phyloP scores from a whole-genome alignment of 1,140 invertebrate genomes.

The Ostrea edulis region DNA sequence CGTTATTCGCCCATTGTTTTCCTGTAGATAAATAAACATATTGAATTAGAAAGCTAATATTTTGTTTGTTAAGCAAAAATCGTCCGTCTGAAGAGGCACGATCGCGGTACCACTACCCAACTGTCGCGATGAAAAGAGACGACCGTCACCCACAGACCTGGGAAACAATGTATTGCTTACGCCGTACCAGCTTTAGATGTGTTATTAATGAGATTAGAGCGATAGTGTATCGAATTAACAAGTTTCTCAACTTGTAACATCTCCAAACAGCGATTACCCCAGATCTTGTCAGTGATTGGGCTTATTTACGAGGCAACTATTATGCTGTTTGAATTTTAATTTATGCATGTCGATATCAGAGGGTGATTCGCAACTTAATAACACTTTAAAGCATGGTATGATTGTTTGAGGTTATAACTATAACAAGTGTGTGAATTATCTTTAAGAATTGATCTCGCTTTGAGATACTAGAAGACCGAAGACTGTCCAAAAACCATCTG shows the following conservation, averaged over 20 bases:
- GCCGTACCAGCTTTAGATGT: neutral
- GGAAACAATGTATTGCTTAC: neutral
- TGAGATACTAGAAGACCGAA: neutral
- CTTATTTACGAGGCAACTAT: constrained; percentile 20
- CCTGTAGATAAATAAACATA: constrained; percentile 20
- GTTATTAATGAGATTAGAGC: neutral
- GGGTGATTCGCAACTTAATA: neutral
- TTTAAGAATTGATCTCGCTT: neutral
- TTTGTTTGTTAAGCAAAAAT: constrained; percentile 13
- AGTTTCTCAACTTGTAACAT: constrained; percentile 29
- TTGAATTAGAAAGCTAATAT: constrained; percentile 32
- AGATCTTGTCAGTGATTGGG: constrained; percentile 18
- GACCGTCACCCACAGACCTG: neutral
- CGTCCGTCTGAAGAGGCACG: neutral
- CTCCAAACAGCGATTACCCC: neutral
- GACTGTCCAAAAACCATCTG: neutral
- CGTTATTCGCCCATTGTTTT: neutral
- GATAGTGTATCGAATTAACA: constrained; percentile 29
- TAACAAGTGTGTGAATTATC: constrained; percentile 4
- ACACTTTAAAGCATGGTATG: neutral
- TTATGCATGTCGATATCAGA: neutral
- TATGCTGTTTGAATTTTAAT: constrained; percentile 22
- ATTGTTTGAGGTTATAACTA: neutral
- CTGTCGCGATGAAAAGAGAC: neutral
- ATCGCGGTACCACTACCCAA: neutral